Evolutionary conservation across 2,888 invertebrate genomes (phyloP), one percentile per base, ranked within the genome.

Genomic region (Erebia aethiops): DNA sequence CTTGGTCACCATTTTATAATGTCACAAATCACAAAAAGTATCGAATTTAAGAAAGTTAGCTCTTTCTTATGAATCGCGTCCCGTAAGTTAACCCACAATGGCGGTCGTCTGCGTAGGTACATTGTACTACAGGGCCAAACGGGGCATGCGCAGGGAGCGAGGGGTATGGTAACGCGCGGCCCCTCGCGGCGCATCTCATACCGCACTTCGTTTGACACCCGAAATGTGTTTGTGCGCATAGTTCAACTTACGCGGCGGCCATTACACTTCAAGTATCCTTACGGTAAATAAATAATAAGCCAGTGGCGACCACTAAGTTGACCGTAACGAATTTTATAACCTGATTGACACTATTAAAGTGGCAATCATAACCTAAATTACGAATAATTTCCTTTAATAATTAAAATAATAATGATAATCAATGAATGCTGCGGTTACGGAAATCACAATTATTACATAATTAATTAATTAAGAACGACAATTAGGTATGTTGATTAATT

Each of bases 391-490:
- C n/a, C 35, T 64, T 16, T 7, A 64, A 64, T 63, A 41, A 35
- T n/a, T n/a, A n/a, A n/a, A n/a, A n/a, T 63, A 63, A 51, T 64
- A 52, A 63, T 52, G 2, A 26, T 16, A 64, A 64, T 64, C 26
- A 52, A 54, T 18, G 10, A 64, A 64, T 35, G 52, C 35, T 52
- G 64, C 64, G 52, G 51, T 52, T 41, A 41, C 64, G 52, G 35
- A 64, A 64, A 64, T 64, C 35, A 64, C n/a, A 64, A 64, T 41
- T 11, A 64, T 41, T 11, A 46, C 46, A 11, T 64, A 64, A 64
- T 64, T 64, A 62, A 46, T 62, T 62, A 52, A 64, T 35, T 52
- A 64, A 52, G 64, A 64, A 64, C 18, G 64, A 14, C 21, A 49
- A 62, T 64, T 52, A 51, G n/a, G 9, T 35, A 35, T 35, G 52